Percentiles rank a stretch among this genome's conserved stretches.
Evolutionary conservation across 2,797 vertebrate species (phyloP).

Genomic region (Sebastes nivosus): DNA sequence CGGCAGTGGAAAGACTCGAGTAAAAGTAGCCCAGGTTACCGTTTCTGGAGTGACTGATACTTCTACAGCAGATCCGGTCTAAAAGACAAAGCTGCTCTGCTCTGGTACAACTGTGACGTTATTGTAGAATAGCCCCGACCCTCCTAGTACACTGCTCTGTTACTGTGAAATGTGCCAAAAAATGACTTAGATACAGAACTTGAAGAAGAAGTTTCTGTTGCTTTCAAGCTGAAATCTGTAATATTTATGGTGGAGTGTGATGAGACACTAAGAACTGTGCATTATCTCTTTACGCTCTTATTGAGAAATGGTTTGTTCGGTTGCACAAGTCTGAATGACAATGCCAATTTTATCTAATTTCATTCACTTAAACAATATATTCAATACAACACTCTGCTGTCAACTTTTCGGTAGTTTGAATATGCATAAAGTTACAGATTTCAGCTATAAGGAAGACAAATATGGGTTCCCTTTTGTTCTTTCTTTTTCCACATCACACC

Average conservation of each 20-base stretch:
- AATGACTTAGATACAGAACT: background rate
- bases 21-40: slow-evolving; percentile 95
- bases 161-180: slow-evolving; percentile 68
- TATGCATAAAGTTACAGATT: slow-evolving; percentile 14
- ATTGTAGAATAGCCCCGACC: slow-evolving; percentile 41
- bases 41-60: slow-evolving; percentile 93
- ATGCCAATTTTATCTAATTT: background rate
- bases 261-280: background rate
- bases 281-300: background rate
- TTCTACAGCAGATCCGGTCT: slow-evolving; percentile 90
- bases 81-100: slow-evolving; percentile 15
- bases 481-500: slow-evolving; percentile 6
- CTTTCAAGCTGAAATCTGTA: slow-evolving; percentile 28
- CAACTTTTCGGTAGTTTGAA: slow-evolving; percentile 8
- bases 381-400: background rate
- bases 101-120: slow-evolving; percentile 43
- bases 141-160: slow-evolving; percentile 41
- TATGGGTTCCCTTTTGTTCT: slow-evolving; percentile 5
- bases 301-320: background rate
- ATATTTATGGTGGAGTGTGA: slow-evolving; percentile 9
- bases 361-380: background rate
- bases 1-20: slow-evolving; percentile 87
- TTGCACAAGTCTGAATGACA: background rate
- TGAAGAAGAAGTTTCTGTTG: background rate
- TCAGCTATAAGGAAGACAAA: slow-evolving; percentile 7